These are phyloP conservation scores for Camponotus fellah DNA, from an alignment of 2,888 invertebrate genomes.

Conservation along the genomic window DNA sequence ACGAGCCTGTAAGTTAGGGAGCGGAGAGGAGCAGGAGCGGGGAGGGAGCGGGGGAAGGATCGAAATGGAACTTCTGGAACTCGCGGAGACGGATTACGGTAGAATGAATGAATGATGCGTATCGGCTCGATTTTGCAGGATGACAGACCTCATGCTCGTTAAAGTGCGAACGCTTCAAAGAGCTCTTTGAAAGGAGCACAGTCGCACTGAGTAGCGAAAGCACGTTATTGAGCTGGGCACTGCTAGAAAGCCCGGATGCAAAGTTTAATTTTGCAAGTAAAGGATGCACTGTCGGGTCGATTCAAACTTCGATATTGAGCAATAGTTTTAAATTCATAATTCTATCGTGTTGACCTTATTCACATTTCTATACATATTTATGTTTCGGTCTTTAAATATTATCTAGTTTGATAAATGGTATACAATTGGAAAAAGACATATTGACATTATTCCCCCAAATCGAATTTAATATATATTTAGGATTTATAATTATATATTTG, in stretches of 20 bases:
- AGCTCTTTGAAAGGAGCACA: constrained; percentile 52
- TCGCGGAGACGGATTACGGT: constrained; percentile 64
- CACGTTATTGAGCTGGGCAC: constrained; percentile 55
- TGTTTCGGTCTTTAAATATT: neutral
- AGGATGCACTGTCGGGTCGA: constrained; percentile 11
- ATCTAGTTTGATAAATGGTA: neutral
- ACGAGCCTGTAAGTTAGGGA: constrained; percentile 63
- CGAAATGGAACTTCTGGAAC: constrained; percentile 60
- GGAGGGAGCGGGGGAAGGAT: neutral
- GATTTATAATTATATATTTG: neutral
- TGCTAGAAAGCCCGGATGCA: constrained; percentile 26
- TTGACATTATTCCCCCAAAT: neutral
- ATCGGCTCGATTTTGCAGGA: constrained; percentile 64
- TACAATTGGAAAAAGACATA: neutral
- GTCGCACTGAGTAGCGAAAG: constrained; percentile 29
- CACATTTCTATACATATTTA: neutral
- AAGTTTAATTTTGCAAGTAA: constrained; percentile 53
- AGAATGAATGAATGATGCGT: constrained; percentile 68
- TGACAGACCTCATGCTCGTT: constrained; percentile 54
- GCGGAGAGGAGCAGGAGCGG: neutral
- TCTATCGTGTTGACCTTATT: neutral
- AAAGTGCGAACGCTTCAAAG: constrained; percentile 65
- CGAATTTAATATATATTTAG: neutral
- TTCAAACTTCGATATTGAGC: constrained; percentile 31
- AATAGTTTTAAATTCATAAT: constrained; percentile 27